Evolutionary conservation across 2,113 vertebrate species (phyloP), one percentile per base, ranked within the genome.

Genomic region (Heteronetta atricapilla): DNA sequence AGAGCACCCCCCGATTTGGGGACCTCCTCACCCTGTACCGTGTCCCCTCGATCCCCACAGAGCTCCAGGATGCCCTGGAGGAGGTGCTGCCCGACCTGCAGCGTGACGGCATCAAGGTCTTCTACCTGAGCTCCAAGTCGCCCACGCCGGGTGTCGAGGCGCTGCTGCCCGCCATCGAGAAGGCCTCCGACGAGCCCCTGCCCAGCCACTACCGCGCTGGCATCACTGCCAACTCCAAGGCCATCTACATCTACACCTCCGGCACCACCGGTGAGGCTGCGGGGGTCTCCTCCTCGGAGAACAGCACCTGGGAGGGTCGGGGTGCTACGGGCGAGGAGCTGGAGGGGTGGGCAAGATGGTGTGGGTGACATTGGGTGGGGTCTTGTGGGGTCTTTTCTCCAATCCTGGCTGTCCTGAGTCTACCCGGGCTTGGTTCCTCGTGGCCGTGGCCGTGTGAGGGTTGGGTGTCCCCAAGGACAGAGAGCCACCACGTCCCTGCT

Each of bases 201-300:
- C 95, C 98, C 0, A n/a, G 64, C 44, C 68, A 88, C 36, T 82
- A 98, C 87, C 97, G 98, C n/a, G 48, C 97, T 20, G 70, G 88
- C 2, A 5, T 97, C 60, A 93, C 60, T 16, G 4, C 78, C 0
- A 31, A 34, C 69, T 98, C 96, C 84, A 97, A 90, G 2, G 98
- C 98, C 20, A 46, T 98, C 18, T 98, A 98, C 89, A 98, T 99
- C 96, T 99, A 98, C 97, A 99, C 98, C 11, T 98, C 98, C 1
- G 98, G 98, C 73, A 99, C 99, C 72, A 99, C 98, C 4, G 98
- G 98, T 98, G 95, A 87, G 86, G 13, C 3, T 3, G 1, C 0
- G 15, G n/a, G 36, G 21, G 21, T 7, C 17, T 10, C 0, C 28
- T 73, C 59, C 67, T 31, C 1, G 20, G 23, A 12, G 36, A 19